Evolutionary conservation across 2,113 vertebrate genomes (phyloP).

Genomic region (Pagrus major): DNA sequence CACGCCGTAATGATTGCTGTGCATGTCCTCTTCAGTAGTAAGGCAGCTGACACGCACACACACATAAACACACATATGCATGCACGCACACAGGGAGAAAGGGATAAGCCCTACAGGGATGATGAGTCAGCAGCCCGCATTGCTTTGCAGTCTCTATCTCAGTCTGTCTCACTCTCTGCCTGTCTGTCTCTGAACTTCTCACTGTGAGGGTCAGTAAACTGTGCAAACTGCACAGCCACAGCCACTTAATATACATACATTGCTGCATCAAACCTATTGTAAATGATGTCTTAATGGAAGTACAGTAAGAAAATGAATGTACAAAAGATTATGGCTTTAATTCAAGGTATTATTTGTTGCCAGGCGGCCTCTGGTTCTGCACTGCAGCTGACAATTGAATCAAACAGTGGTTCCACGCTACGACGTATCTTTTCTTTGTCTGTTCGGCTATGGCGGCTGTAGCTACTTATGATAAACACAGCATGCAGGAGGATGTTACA

Average conservation of each 20-base stretch:
- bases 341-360: neutral
- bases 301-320: neutral
- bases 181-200: constrained; percentile 25
- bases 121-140: constrained; percentile 78
- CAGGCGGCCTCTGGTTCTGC: neutral
- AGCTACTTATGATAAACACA: neutral
- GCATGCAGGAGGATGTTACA: no score
- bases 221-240: constrained; percentile 9
- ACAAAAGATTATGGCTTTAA: neutral
- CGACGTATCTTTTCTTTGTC: neutral
- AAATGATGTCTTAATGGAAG: neutral
- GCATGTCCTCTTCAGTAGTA: constrained; percentile 41
- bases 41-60: constrained; percentile 22
- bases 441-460: neutral
- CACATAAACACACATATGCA: constrained; percentile 1
- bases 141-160: constrained; percentile 37
- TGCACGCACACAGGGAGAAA: constrained; percentile 1
- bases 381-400: neutral
- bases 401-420: neutral
- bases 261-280: neutral
- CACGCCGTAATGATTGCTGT: constrained; percentile 35
- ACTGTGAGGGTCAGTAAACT: neutral
- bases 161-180: constrained; percentile 36
- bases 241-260: neutral
- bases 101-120: constrained; percentile 65